Base-by-base conservation (phyloP, 2,113 vertebrate genomes). In the Lepisosteus oculatus region DNA sequence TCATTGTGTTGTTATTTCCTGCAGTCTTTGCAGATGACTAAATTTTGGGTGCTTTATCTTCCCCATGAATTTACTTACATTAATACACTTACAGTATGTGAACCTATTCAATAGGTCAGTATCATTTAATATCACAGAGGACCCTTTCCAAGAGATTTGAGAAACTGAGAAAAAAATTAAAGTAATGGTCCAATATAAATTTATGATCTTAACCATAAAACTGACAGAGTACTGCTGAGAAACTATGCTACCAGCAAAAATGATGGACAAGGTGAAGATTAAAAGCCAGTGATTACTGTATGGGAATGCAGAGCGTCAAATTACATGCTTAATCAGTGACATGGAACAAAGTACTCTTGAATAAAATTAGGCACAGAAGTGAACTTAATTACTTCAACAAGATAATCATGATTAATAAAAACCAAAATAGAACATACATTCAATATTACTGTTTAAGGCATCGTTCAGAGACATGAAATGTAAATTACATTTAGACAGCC, bases 341-440 rank as follows among this genome's bases (percentile, higher is more conserved):
- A 59, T 15, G 55, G 59, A 73, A 15, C 65, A 61, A 45, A 66
- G 66, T 67, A 66, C 65, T 3, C 61, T 44, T 51, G 42, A 51
- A 6, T 51, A 51, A 51, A 51, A 51, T 51, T 9, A 66, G 65
- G 71, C 12, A 45, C 71, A 47, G 45, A 55, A 55, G 47, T 72
- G 62, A 54, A 65, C 5, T 51, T 51, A 9, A 5, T 6, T 51
- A 9, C 5, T 51, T 51, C 47, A 5, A 51, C 47, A 51, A 51
- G 47, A 72, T 54, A 45, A 9, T 44, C 47, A n/a, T 41, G 29
- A 29, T 3, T 8, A 29, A 42, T 4, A 57, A 15, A 66, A 65
- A 17, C 44, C 42, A 42, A 57, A 65, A 29, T 17, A 6, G 56
- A 47, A 72, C 13, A 6, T 64, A 43, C 55, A 59, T 29, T 61